Conservation (phyloP, 2,888 invertebrate genomes). For the Idaea aversata region DNA sequence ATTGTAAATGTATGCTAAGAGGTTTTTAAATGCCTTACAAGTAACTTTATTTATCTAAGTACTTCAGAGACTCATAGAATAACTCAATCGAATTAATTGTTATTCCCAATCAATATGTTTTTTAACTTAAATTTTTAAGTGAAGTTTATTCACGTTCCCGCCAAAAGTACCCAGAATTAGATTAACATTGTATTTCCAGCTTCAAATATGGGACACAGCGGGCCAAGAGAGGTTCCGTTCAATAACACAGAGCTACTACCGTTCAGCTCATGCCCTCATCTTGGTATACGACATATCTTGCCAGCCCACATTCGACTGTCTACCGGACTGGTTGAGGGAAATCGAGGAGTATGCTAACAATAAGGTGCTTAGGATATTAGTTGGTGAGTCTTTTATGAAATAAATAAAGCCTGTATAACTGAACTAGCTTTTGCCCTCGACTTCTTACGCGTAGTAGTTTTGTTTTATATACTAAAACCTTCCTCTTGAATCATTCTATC, state of each 20-base stretch:
- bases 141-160: no score
- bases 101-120: no score
- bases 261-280: constrained; percentile 98
- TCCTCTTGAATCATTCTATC: no score
- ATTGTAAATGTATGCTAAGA: constrained; percentile 14
- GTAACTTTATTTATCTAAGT: no score
- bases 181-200: constrained; percentile 70
- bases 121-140: no score
- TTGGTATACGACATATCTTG: constrained; percentile 98
- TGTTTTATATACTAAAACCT: neutral
- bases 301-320: constrained; percentile 98
- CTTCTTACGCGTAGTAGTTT: neutral
- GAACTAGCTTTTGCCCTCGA: neutral
- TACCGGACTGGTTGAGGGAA: constrained; percentile 98
- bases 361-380: constrained; percentile 95
- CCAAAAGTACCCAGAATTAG: no score
- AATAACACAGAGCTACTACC: constrained; percentile 98
- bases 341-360: constrained; percentile 98
- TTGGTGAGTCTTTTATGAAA: constrained; percentile 82
- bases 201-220: constrained; percentile 99
- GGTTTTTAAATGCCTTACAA: neutral
- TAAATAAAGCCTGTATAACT: neutral
- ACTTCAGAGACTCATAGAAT: no score
- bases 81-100: no score
- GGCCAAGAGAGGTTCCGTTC: constrained; percentile 98